A percentile compares a stretch with the other conserved stretches of the same genome.
Evolutionary conservation across 1,140 invertebrate species (phyloP).

Genomic region (Conus ventricosus): DNA sequence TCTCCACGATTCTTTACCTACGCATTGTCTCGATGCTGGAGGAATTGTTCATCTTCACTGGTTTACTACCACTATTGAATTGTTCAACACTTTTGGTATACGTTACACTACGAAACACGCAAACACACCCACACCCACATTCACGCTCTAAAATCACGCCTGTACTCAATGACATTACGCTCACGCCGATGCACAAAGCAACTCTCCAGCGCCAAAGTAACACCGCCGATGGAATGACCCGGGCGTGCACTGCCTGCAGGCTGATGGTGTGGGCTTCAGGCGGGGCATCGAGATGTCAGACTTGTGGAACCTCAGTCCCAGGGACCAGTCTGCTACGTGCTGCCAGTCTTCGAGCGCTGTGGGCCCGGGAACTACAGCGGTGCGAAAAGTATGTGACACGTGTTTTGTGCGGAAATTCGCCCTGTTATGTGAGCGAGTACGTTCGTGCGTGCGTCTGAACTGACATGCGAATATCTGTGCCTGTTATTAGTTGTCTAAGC

Average conservation of each 20-base stretch:
- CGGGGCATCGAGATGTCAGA: conserved; percentile 87
- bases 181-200: too few species aligned
- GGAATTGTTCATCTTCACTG: too few species aligned
- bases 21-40: too few species aligned
- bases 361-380: conserved; percentile 77
- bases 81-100: too few species aligned
- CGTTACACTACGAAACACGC: not conserved
- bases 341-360: conserved; percentile 90
- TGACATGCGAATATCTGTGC: not conserved
- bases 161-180: too few species aligned
- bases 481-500: not conserved
- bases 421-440: too few species aligned
- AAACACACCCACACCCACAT: not conserved
- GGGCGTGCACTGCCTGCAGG: conserved; percentile 42
- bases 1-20: too few species aligned
- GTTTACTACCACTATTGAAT: too few species aligned
- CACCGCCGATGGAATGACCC: too few species aligned
- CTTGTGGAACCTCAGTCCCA: conserved; percentile 91
- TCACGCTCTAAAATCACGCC: not conserved
- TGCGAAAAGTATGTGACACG: conserved; percentile 66
- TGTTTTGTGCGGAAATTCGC: conserved; percentile 66
- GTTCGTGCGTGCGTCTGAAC: too few species aligned
- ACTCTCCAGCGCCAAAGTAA: too few species aligned
- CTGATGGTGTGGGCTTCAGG: conserved; percentile 88
- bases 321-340: conserved; percentile 86